Percentiles rank a stretch among this genome's conserved stretches.
These are phyloP conservation scores for Galeopsomyia nigrocyanea DNA, from an alignment of 2,888 invertebrate genomes.

Conservation along the genomic window DNA sequence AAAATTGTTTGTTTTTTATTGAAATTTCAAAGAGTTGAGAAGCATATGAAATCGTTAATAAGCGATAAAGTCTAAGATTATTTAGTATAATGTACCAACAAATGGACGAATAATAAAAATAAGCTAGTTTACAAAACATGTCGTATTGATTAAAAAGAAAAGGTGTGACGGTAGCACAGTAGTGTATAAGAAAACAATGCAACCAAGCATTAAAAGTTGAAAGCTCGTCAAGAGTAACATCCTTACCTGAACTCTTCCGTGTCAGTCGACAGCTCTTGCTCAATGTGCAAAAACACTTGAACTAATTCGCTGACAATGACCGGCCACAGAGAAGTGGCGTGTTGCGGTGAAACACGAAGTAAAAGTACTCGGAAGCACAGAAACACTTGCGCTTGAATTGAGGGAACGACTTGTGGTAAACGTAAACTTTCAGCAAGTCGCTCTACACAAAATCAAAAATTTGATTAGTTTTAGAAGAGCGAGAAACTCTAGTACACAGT, in stretches of 20 bases:
- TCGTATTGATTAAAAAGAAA: too few species aligned
- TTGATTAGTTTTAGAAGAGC: conserved; percentile 1
- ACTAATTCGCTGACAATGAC: conserved; percentile 92
- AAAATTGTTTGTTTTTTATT: too few species aligned
- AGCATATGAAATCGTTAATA: too few species aligned
- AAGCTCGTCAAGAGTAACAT: background rate
- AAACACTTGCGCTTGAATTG: conserved; percentile 88
- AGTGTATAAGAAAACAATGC: conserved; percentile 5
- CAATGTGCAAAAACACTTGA: conserved; percentile 88
- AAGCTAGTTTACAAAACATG: too few species aligned
- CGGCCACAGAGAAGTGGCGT: conserved; percentile 91
- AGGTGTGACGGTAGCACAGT: too few species aligned
- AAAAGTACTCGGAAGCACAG: conserved; percentile 89
- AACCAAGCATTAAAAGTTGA: conserved; percentile 13
- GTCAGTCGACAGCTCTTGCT: conserved; percentile 84
- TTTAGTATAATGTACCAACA: too few species aligned
- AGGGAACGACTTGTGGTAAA: conserved; percentile 79
- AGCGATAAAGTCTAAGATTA: too few species aligned
- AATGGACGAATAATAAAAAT: too few species aligned
- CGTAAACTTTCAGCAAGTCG: conserved; percentile 87
- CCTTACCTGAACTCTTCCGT: conserved; percentile 82
- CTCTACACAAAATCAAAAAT: conserved; percentile 72
- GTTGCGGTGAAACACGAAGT: conserved; percentile 85
- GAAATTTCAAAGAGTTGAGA: too few species aligned
- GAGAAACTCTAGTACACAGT: background rate